Base-by-base conservation (phyloP, 2,113 vertebrate species). In the Panurus biarmicus region DNA sequence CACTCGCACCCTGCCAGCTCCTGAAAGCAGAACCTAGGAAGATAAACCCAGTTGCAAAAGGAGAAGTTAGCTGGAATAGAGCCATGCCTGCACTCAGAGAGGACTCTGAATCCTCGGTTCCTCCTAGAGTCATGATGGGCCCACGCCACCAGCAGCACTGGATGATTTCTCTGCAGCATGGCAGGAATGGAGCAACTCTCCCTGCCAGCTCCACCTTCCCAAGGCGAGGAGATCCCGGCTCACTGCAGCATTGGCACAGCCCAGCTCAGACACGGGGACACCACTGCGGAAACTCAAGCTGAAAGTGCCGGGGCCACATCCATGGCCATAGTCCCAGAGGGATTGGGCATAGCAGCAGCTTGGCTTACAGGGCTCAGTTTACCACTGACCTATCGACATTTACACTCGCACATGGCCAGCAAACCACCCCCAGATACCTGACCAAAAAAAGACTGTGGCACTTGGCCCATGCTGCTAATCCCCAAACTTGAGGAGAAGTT, bases 361-460 rank as follows among this genome's bases (percentile, higher is more conserved):
- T 86, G 33, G 51, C 54, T 94, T 94, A 88, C 94, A 85, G 12
- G 71, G 78, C 69, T 97, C 61, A 1, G 48, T 50, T 96, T 96
- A 93, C 93, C 9, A 0, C 50, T 88, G 94, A 91, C 93, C 92
- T 81, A 67, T 71, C 0, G 25, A 91, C 87, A 95, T 86, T 93
- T 94, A 67, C 33, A 12, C 53, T 80, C 7, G 0, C 44, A 24
- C 0, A 16, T 2, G 47, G 91, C 44, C 26, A 5, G 47, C 31
- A 71, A 90, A 89, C 56, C 8, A 17, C 87, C 92, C 74, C 69
- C 73, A 80, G 85, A 93, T 90, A 77, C 69, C 50, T 90, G 92
- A 89, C 89, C 95, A 95, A 93, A 96, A 96, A 96, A 93, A 96
- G 95, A 92, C 93, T 20, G 64, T 48, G 69, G 62, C 54, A 47